phyloP scores from a whole-genome alignment of 2,113 vertebrate genomes.

The Phodopus roborovskii region DNA sequence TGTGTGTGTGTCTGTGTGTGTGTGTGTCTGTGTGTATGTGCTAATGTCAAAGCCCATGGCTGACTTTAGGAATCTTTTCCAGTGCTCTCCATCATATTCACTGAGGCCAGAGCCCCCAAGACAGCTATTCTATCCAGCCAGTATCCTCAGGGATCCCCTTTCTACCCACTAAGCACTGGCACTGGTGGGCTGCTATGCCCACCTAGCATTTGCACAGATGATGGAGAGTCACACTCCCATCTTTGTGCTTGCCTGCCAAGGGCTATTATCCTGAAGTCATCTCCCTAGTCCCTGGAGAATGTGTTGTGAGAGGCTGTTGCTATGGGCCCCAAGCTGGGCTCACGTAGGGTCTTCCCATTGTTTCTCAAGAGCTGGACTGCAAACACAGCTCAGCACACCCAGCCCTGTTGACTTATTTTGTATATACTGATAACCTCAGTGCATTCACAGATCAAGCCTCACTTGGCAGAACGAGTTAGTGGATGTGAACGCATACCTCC shows the following conservation, averaged over 20 bases:
- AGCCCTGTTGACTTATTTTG: neutral
- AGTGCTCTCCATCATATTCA: neutral
- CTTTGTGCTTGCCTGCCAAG: neutral
- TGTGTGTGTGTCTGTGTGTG: neutral
- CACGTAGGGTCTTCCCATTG: neutral
- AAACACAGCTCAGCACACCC: neutral
- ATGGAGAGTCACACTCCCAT: neutral
- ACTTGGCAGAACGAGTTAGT: neutral
- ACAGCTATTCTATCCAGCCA: neutral
- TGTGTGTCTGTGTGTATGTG: neutral
- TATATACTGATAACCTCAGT: neutral
- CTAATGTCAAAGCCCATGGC: neutral
- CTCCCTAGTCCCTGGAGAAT: neutral
- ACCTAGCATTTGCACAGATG: neutral
- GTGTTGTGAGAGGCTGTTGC: neutral
- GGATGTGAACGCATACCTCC: neutral
- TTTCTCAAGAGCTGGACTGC: neutral
- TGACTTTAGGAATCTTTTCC: neutral
- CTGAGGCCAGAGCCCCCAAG: neutral
- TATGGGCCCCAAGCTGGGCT: neutral
- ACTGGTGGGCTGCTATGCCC: neutral
- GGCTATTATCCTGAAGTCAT: too few species aligned
- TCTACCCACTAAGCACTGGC: neutral
- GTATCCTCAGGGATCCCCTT: neutral
- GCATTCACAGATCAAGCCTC: neutral